Evolutionary conservation across 1,140 invertebrate genomes (phyloP).

Genomic region (Drosophila tani): DNA sequence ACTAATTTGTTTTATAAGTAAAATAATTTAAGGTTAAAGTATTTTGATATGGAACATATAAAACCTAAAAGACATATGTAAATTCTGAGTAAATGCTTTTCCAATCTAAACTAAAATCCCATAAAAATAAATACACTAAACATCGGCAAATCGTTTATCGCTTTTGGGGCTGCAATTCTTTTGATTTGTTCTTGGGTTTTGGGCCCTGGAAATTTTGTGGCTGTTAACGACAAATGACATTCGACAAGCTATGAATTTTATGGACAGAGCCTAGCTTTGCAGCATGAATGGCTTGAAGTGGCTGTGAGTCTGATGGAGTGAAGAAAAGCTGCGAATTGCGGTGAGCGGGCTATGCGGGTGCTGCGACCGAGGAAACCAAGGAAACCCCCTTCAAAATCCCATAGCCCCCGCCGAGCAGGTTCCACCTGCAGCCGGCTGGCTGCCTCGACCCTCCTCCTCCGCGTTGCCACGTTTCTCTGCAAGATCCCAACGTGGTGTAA

Average conservation of each 20-base stretch:
- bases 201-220: slow-evolving; percentile 59
- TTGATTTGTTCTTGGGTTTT: slow-evolving; percentile 25
- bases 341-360: slow-evolving; percentile 67
- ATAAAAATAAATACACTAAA: not conserved
- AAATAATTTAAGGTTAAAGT: too few relatives aligned
- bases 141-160: slow-evolving; percentile 3
- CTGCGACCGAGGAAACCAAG: slow-evolving; percentile 10
- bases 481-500: slow-evolving; percentile 57
- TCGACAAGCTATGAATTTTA: slow-evolving; percentile 76
- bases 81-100: not conserved
- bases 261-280: slow-evolving; percentile 34
- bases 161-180: slow-evolving; percentile 39
- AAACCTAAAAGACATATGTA: not conserved
- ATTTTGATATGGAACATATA: too few relatives aligned
- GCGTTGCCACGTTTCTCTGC: not conserved
- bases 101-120: slow-evolving; percentile 7
- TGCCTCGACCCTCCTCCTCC: slow-evolving; percentile 7
- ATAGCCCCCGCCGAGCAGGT: slow-evolving; percentile 65
- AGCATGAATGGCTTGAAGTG: slow-evolving; percentile 58
- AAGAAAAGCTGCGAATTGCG: slow-evolving; percentile 1
- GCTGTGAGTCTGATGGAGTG: slow-evolving; percentile 22
- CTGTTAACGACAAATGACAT: slow-evolving; percentile 79
- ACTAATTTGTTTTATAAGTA: too few relatives aligned
- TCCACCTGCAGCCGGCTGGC: slow-evolving; percentile 37
- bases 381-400: slow-evolving; percentile 3